Evolutionary conservation across 1,140 invertebrate species (phyloP), one percentile per base, ranked within the genome.

Genomic region (Nasonia giraulti): DNA sequence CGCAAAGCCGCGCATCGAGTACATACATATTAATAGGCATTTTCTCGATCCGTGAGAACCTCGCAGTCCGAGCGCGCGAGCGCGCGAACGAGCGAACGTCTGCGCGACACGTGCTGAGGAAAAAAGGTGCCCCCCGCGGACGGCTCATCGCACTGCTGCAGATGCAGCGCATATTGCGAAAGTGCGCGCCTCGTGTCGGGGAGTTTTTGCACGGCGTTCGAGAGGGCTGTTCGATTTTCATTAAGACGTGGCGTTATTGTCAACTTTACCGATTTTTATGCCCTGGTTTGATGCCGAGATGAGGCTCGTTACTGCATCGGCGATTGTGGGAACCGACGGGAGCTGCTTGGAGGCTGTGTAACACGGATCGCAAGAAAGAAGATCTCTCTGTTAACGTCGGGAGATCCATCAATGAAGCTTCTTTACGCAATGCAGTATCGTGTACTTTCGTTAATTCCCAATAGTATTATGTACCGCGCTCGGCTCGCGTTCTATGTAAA

Each of bases 1-100:
- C 20, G 20, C 12, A 69, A 68, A 44, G 66, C 33, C 27, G 20
- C 33, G 11, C 69, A 14, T 23, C 3, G n/a, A 3, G 20, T 23
- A 14, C 66, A 80, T 69, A 80, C 62, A 76, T 62, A 76, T 75
- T 75, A 74, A 62, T 75, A 82, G 47, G 69, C 44, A 33, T 75
- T 74, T 80, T 80, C 79, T 80, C 79, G 79, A 80, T 68, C 79
- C 79, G 79, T 80, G 79, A 80, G 79, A 80, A 80, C 62, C 14
- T 79, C 20, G 50, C 76, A 78, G 66, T 78, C 76, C 76, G 17
- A 37, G 3, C 31, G 71, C 55, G 73, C 76, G 17, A 37, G 3
- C 31, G 71, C 55, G 73, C 68, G 23, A n/a, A 4, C 31, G 7
- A 7, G 47, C 47, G 44, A n/a, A 27, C 76, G 78, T 66, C 55